These are phyloP conservation scores for Polyploca ridens DNA, from an alignment of 2,888 invertebrate species.

Conservation along the genomic window DNA sequence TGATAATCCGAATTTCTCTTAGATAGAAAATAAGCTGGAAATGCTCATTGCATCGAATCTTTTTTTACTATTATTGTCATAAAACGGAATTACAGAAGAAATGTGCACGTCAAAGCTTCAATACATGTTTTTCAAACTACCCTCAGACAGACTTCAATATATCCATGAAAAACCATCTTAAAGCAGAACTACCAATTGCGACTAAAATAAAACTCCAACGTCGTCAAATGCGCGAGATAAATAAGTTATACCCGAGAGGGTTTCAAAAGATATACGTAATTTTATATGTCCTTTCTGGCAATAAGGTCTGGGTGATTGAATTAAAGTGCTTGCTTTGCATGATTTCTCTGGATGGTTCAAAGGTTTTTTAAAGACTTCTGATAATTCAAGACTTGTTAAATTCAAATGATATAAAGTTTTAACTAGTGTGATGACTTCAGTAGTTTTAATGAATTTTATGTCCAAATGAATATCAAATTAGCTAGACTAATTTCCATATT, in stretches of 20 bases:
- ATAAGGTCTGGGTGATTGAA: conserved; percentile 4
- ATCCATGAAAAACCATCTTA: neutral
- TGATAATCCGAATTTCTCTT: neutral
- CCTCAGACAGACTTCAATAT: neutral
- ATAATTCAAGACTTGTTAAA: neutral
- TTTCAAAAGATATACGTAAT: conserved; percentile 2
- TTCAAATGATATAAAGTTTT: no score
- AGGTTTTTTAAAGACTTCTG: no score
- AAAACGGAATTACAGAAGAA: neutral
- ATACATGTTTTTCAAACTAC: neutral
- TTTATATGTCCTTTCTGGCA: neutral
- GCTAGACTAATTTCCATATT: neutral
- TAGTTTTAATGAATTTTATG: neutral
- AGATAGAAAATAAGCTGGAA: no score
- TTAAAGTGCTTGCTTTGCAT: neutral
- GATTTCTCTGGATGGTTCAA: neutral
- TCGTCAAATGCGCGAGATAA: conserved; percentile 1
- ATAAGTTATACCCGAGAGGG: conserved; percentile 3
- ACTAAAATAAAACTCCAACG: neutral
- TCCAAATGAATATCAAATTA: neutral
- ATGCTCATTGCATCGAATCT: no score
- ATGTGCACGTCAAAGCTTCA: neutral
- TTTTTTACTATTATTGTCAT: no score
- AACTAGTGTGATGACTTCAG: no score
- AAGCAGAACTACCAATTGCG: conserved; percentile 4